These are phyloP conservation scores for Hoplias malabaricus DNA, from an alignment of 2,113 vertebrate genomes.

Conservation along the genomic window DNA sequence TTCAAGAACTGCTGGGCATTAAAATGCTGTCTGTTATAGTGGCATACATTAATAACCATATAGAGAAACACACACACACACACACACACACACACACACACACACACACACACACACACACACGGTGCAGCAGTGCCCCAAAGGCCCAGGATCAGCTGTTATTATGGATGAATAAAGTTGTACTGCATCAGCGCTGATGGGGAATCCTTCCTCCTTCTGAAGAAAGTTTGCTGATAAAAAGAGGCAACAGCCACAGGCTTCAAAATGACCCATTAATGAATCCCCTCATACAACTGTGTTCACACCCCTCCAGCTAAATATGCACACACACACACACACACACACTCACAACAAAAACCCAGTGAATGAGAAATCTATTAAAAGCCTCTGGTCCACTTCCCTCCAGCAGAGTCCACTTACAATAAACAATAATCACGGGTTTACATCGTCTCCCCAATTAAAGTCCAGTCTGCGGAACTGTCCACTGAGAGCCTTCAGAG, in stretches of 20 bases:
- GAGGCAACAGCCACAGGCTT: slow-evolving; percentile 56
- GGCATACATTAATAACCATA: background rate
- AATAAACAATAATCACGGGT: slow-evolving; percentile 18
- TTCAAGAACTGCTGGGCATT: background rate
- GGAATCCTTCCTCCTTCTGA: slow-evolving; percentile 22
- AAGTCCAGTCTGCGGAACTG: background rate
- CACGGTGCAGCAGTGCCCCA: slow-evolving; percentile 29
- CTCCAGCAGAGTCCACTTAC: background rate
- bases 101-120: slow-evolving; percentile 24
- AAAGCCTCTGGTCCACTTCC: slow-evolving; percentile 1
- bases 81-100: slow-evolving; percentile 17
- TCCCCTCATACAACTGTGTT: slow-evolving; percentile 54
- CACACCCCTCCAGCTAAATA: slow-evolving; percentile 57
- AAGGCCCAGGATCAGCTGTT: slow-evolving; percentile 54
- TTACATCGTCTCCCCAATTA: slow-evolving; percentile 18
- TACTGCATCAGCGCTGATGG: slow-evolving; percentile 47
- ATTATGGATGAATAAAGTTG: slow-evolving; percentile 37
- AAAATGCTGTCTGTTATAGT: background rate
- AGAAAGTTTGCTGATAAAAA: slow-evolving; percentile 46
- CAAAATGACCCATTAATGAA: slow-evolving; percentile 68
- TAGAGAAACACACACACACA: background rate
- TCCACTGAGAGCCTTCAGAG: background rate
- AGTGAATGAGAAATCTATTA: slow-evolving; percentile 19
- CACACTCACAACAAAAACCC: background rate
- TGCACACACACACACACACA: slow-evolving; percentile 15